Evolutionary conservation across 2,888 invertebrate species (phyloP).

Genomic region (Alentia gelatinosa): DNA sequence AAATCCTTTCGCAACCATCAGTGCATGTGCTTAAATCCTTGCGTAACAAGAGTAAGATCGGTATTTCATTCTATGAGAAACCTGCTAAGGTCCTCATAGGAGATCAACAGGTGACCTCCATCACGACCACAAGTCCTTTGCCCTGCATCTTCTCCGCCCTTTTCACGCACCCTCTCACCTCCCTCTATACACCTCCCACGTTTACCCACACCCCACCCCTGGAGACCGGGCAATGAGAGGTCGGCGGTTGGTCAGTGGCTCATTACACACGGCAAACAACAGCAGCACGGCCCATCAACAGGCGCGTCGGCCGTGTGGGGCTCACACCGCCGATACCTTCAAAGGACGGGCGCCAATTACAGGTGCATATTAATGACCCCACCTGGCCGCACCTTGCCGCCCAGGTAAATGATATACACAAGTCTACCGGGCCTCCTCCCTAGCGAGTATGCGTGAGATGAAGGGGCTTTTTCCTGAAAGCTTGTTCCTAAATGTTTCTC

Average conservation of each 20-base stretch:
- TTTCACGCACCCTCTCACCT: neutral
- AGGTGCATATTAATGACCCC: neutral
- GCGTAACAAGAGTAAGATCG: too few relatives aligned
- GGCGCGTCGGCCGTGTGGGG: too few relatives aligned
- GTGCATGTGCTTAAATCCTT: too few relatives aligned
- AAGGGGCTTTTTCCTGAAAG: too few relatives aligned
- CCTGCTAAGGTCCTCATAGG: too few relatives aligned
- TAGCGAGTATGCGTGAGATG: too few relatives aligned
- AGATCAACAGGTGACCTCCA: too few relatives aligned
- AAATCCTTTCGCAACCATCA: too few relatives aligned
- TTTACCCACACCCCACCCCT: neutral
- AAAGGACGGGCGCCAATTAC: neutral
- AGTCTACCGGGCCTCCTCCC: too few relatives aligned
- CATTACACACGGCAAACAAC: neutral
- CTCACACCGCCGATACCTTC: neutral
- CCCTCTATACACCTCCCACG: neutral
- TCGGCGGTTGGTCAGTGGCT: neutral
- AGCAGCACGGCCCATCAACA: neutral
- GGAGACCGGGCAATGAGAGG: neutral
- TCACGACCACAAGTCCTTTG: neutral
- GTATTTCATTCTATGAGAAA: too few relatives aligned
- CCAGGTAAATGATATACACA: constrained; percentile 1
- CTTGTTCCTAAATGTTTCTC: too few relatives aligned
- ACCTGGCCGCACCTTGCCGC: neutral
- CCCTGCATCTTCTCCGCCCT: neutral